Percentiles rank a stretch among this genome's conserved stretches.
Evolutionary conservation across 53 echinoderm and acorn worm genomes (phyloP).

Genomic region (Apostichopus leukothele): DNA sequence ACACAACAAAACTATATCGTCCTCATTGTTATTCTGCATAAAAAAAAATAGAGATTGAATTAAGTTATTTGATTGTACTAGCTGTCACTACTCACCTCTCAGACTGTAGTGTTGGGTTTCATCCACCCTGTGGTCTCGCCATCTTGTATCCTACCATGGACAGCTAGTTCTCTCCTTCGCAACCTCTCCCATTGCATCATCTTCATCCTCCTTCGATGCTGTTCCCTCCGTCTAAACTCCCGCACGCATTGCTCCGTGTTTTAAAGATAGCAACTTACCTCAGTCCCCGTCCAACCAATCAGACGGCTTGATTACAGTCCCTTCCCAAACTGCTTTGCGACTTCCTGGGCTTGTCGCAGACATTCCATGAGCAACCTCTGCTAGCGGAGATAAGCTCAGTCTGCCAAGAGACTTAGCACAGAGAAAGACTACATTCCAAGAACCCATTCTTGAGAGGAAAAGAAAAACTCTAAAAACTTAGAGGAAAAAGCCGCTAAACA

Average conservation of each 20-base stretch:
- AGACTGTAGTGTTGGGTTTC: constrained; percentile 7
- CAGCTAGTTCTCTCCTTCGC: background rate
- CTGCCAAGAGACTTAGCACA: constrained; percentile 45
- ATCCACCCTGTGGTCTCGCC: background rate
- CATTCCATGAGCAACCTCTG: constrained; percentile 31
- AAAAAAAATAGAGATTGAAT: background rate
- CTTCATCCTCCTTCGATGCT: constrained; percentile 2
- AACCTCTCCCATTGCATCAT: constrained; percentile 2
- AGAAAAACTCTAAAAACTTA: constrained; percentile 22
- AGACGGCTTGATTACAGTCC: constrained; percentile 1
- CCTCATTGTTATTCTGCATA: too few species aligned
- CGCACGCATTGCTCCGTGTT: background rate
- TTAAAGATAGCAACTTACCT: constrained; percentile 44
- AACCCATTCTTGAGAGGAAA: constrained; percentile 15
- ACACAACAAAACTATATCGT: too few species aligned
- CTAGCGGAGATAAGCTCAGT: constrained; percentile 33
- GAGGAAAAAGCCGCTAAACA: constrained; percentile 36
- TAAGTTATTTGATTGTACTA: background rate
- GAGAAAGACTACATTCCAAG: constrained; percentile 47
- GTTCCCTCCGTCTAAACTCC: constrained; percentile 13
- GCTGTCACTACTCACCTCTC: background rate
- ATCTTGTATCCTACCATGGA: background rate
- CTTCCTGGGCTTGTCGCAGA: constrained; percentile 20
- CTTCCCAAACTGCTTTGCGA: constrained; percentile 11
- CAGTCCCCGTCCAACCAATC: constrained; percentile 14